Evolutionary conservation across 2,888 invertebrate genomes (phyloP).

Genomic region (Rhingia campestris): DNA sequence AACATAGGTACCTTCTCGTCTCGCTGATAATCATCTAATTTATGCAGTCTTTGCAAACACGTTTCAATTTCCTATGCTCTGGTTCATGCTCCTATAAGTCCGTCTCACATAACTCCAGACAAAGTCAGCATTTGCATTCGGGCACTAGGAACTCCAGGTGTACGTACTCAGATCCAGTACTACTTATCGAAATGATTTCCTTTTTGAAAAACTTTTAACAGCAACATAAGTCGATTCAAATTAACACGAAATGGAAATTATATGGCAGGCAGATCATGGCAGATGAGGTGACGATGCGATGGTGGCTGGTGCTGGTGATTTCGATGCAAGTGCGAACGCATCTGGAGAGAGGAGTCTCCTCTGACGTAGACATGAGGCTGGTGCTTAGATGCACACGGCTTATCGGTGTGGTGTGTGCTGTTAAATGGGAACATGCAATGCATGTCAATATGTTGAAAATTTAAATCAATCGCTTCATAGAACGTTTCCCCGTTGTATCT

Average conservation of each 20-base stretch:
- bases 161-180: not conserved
- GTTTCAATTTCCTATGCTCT: slow-evolving; percentile 4
- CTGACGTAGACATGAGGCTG: slow-evolving; percentile 19
- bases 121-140: slow-evolving; percentile 2
- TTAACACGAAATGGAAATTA: slow-evolving; percentile 69
- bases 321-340: slow-evolving; percentile 20
- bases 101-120: slow-evolving; percentile 19
- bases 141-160: not conserved
- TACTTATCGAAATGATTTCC: slow-evolving; percentile 55
- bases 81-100: slow-evolving; percentile 31
- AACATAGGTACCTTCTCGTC: not conserved
- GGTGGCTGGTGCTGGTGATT: not conserved
- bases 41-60: slow-evolving; percentile 38
- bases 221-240: slow-evolving; percentile 67
- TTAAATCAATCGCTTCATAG: slow-evolving; percentile 69
- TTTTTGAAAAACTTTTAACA: slow-evolving; percentile 61
- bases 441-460: slow-evolving; percentile 72
- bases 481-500: slow-evolving; percentile 33
- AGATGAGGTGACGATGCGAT: not conserved
- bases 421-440: slow-evolving; percentile 70
- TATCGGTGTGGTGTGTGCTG: slow-evolving; percentile 62
- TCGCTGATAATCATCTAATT: slow-evolving; percentile 61
- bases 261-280: slow-evolving; percentile 11
- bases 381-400: slow-evolving; percentile 51
- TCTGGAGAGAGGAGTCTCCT: slow-evolving; percentile 21